Evolutionary conservation across 2,888 invertebrate genomes (phyloP).

Genomic region (Acrobasis repandana): DNA sequence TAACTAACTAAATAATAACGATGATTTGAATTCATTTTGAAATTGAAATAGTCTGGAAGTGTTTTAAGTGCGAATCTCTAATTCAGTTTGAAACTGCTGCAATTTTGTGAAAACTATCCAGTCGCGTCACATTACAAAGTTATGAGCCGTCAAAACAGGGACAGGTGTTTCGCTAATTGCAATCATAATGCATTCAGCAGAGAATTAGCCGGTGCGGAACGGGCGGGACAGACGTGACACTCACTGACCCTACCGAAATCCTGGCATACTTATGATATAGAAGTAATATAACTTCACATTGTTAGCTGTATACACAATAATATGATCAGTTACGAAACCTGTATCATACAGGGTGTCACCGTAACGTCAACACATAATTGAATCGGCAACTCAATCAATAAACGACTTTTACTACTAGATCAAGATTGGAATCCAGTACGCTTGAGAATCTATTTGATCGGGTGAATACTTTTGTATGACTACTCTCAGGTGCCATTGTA

Average conservation of each 20-base stretch:
- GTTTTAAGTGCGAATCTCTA: neutral
- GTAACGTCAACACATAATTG: too few species aligned
- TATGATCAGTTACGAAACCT: neutral
- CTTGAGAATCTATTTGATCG: too few species aligned
- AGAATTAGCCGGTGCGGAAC: neutral
- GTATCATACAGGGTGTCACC: too few species aligned
- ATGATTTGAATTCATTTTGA: too few species aligned
- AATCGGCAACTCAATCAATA: too few species aligned
- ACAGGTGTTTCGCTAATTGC: neutral
- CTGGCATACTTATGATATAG: neutral
- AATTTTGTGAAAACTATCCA: neutral
- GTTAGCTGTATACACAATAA: neutral
- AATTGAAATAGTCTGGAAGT: too few species aligned
- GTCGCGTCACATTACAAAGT: neutral
- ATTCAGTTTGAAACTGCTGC: neutral
- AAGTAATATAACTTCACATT: neutral
- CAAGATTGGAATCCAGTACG: too few species aligned
- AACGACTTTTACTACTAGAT: too few species aligned
- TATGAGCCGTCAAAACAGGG: neutral
- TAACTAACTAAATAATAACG: too few species aligned
- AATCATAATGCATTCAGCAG: neutral
- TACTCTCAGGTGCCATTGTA: too few species aligned
- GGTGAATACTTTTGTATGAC: too few species aligned
- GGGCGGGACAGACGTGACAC: too few species aligned
- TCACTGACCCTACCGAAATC: neutral